Conservation (phyloP, 2,797 vertebrate species). For the Danio jaintianensis region DNA sequence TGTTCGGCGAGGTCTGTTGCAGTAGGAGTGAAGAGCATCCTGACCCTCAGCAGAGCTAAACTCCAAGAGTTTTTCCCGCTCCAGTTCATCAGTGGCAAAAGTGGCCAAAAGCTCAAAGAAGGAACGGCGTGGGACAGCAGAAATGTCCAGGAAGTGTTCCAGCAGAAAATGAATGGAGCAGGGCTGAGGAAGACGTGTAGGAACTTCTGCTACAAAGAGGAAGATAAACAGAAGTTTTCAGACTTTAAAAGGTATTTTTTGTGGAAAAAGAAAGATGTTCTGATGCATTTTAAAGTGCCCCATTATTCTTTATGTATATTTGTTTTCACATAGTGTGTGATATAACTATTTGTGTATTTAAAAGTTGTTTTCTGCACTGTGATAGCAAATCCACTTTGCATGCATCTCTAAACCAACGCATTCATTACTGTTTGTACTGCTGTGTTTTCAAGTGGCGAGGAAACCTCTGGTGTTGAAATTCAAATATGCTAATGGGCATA, state of each 20-base stretch:
- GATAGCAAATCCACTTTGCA: no score
- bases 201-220: conserved; percentile 64
- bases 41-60: conserved; percentile 88
- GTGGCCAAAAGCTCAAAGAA: conserved; percentile 88
- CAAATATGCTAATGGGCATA: no score
- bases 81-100: conserved; percentile 82
- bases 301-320: no score
- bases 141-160: conserved; percentile 85
- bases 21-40: conserved; percentile 88
- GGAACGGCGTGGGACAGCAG: conserved; percentile 89
- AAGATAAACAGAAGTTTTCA: conserved; percentile 41
- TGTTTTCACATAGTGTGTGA: no score
- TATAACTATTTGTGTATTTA: no score
- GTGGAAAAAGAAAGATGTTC: background rate
- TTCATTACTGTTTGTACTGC: no score
- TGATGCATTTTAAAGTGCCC: background rate
- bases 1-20: conserved; percentile 87
- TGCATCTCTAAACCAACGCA: no score
- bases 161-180: conserved; percentile 83
- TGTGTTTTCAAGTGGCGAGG: no score
- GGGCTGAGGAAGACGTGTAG: conserved; percentile 81
- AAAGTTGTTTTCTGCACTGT: no score
- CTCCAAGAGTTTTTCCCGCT: conserved; percentile 88
- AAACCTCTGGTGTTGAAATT: no score
- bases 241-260: background rate